Percentiles rank a stretch among this genome's conserved stretches.
Conservation (phyloP, 2,888 invertebrate species). For the Nemotelus nigrinus region DNA sequence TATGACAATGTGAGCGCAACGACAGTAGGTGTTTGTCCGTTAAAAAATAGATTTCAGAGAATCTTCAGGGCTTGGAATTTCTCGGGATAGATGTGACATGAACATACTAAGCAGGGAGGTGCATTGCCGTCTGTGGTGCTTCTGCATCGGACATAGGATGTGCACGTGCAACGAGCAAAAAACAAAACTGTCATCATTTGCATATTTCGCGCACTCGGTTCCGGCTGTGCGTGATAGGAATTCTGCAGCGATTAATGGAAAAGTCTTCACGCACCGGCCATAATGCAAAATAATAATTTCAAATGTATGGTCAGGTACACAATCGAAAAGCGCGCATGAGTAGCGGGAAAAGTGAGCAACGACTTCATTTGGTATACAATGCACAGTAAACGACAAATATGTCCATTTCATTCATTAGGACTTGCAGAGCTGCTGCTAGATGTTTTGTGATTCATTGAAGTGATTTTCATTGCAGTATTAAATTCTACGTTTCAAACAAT, state of each 20-base stretch:
- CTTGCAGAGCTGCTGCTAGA: no score
- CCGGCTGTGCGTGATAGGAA: slow-evolving; percentile 44
- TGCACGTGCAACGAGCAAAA: slow-evolving; percentile 39
- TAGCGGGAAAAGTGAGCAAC: neutral
- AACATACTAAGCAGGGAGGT: slow-evolving; percentile 35
- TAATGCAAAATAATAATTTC: slow-evolving; percentile 27
- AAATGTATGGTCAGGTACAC: slow-evolving; percentile 23
- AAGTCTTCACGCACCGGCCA: slow-evolving; percentile 18
- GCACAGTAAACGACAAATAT: neutral
- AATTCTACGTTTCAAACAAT: no score
- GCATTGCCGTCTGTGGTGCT: neutral
- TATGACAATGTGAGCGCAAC: no score
- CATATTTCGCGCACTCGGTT: slow-evolving; percentile 46
- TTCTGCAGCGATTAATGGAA: slow-evolving; percentile 27
- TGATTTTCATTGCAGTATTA: no score
- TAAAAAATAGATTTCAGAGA: slow-evolving; percentile 36
- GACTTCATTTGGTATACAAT: neutral
- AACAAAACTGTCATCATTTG: slow-evolving; percentile 10
- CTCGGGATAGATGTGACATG: slow-evolving; percentile 42
- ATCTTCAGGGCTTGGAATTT: slow-evolving; percentile 30
- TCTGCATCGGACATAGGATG: slow-evolving; percentile 19
- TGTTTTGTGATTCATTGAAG: no score
- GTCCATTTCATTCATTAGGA: neutral
- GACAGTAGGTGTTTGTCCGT: no score
- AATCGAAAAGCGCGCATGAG: neutral